Conservation (phyloP, 2,797 vertebrate species). For the Macrochelys suwanniensis region DNA sequence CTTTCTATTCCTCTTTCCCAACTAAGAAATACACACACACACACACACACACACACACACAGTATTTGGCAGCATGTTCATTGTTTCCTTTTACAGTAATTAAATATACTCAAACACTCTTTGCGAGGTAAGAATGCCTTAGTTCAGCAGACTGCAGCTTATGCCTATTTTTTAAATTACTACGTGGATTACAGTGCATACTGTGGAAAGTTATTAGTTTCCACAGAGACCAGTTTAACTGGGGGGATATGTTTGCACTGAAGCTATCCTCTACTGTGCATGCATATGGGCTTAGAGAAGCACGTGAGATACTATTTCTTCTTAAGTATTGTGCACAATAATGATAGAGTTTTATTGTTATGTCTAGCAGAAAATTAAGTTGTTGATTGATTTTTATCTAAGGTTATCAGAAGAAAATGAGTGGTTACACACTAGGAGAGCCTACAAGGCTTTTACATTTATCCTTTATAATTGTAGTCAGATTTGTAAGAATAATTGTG, state of each 20-base stretch:
- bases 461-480: constrained; percentile 49
- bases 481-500: constrained; percentile 25
- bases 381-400: neutral
- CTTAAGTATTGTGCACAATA: constrained; percentile 37
- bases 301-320: constrained; percentile 47
- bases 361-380: constrained; percentile 55
- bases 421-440: constrained; percentile 37
- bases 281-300: neutral
- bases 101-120: constrained; percentile 52
- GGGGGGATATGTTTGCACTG: constrained; percentile 39
- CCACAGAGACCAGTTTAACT: constrained; percentile 71
- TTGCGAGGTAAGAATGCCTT: constrained; percentile 70
- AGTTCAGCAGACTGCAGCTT: constrained; percentile 69
- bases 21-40: neutral
- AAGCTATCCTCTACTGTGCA: constrained; percentile 54
- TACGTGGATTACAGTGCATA: constrained; percentile 69
- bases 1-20: constrained; percentile 3
- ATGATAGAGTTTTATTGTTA: constrained; percentile 61
- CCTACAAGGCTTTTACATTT: constrained; percentile 69
- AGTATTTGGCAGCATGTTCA: constrained; percentile 40
- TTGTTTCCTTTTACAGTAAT: constrained; percentile 49
- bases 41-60: neutral
- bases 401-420: constrained; percentile 44
- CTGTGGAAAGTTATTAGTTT: constrained; percentile 74
- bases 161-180: constrained; percentile 69